Evolutionary conservation across 2,113 vertebrate species (phyloP).

Genomic region (Callorhinus ursinus): DNA sequence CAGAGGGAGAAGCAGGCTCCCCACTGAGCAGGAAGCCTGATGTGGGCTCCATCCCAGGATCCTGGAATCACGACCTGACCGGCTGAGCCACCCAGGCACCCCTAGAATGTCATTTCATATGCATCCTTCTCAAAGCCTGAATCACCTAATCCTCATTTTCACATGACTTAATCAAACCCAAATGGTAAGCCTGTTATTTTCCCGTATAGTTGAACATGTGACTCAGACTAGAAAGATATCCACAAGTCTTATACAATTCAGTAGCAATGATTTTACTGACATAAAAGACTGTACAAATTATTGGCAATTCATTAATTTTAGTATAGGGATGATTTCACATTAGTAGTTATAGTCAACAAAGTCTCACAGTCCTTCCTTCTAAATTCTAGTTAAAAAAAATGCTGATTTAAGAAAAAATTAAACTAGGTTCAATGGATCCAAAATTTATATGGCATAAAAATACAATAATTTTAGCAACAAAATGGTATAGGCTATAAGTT

Average conservation of each 20-base stretch:
- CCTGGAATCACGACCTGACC: neutral
- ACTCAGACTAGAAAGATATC: neutral
- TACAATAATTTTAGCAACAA: neutral
- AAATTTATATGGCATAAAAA: neutral
- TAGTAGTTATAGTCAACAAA: constrained; percentile 12
- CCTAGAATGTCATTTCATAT: neutral
- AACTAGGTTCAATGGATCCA: neutral
- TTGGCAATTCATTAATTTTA: neutral
- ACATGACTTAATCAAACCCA: neutral
- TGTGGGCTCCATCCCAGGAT: neutral
- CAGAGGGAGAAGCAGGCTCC: neutral
- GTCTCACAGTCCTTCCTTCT: neutral
- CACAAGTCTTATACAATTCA: neutral
- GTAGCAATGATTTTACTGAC: neutral
- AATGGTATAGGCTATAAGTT: neutral
- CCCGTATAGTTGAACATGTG: neutral
- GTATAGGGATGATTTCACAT: neutral
- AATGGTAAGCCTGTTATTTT: neutral
- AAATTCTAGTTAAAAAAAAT: neutral
- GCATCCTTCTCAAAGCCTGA: neutral
- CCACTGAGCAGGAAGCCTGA: neutral
- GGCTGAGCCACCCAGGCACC: neutral
- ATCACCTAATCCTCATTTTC: neutral
- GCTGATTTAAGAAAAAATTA: constrained; percentile 2
- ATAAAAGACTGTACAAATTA: neutral